Base-by-base conservation (phyloP, 2,888 invertebrate genomes). In the Chaitophorus viminalis region DNA sequence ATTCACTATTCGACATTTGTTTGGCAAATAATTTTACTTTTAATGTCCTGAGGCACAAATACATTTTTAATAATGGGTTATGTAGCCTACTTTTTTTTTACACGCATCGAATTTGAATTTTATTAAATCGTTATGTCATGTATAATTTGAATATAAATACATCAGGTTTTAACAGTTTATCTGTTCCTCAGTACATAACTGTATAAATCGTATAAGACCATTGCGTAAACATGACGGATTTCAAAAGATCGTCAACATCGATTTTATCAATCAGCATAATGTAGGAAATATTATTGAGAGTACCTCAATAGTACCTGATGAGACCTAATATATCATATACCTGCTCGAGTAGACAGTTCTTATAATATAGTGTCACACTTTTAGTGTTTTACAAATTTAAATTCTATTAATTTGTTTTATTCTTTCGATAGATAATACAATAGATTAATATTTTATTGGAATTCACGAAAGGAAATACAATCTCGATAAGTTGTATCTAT, bases 1-100 rank as follows among this genome's bases (percentile, higher is more conserved):
- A 6, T 60, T 21, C 25, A 14, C 1, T 60, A 36, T 60, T 33
- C n/a, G 11, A 3, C 39, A 4, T 31, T 79, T n/a, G n/a, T 31
- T 79, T n/a, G n/a, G 8, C 36, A 60, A 36, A n/a, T 36, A 36
- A 60, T 79, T 83, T 60, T 25, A 75, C 52, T 70, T 52, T 18
- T 70, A 70, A 82, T 46, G 36, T 74, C 74, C 82, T 29, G 9
- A 74, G 75, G 82, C 74, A 36, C n/a, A 9, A 31, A 75, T 39
- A 46, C 21, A 14, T 39, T 75, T 75, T 60, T 74, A 75, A 39
- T 83, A 75, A 29, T 39, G 65, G 17, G 9, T 60, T 29, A 17
- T 11, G 8, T 54, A 72, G n/a, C 8, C 60, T 75, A 60, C 21
- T 74, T 74, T 29, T 29, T 33, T 77, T 79, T 39, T 29, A 65